Base-by-base conservation (phyloP, 2,888 invertebrate species). In the Ariolimax columbianus region DNA sequence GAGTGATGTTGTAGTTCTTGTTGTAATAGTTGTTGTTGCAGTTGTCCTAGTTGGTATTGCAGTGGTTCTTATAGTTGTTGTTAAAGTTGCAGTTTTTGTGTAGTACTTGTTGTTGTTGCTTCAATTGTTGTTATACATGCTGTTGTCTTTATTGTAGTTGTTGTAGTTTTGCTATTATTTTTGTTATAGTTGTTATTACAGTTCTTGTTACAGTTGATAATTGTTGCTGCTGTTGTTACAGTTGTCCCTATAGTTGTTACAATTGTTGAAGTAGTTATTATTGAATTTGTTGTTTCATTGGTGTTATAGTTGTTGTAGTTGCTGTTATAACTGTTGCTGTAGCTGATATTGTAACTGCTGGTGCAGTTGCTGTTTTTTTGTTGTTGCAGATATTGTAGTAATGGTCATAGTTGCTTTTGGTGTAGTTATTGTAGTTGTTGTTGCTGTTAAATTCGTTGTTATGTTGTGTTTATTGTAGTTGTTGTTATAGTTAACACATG, bases 1-100 rank as follows among this genome's bases (percentile, higher is more conserved):
- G 4, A 30, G 26, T 30, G 66, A 30, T 11, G 43, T 26, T 38
- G 72, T 70, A 33, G 63, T 36, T 63, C 55, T 78, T 7, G 43
- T 26, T 77, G 72, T 78, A 68, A 63, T 30, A 78, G 77, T 68
- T 43, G 75, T 51, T 66, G 55, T 47, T 63, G 75, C 23, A 43
- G 55, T 66, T 30, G 68, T 43, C n/a, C 51, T 66, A 47, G 68
- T 66, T 33, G 68, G 26, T 77, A 43, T 30, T 47, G 47, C 23
- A 68, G 70, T 51, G 78, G 72, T 68, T 66, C 36, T 70, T 26
- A 26, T 30, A 55, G 73, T 43, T 47, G 73, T 43, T 23, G 63
- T 9, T 70, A 36, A 36, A 73, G 55, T 33, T 73, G 73, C 23
- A 47, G 55, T n/a, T 73, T 51, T 43, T 43, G 73, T n/a, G n/a